Percentiles rank a stretch among this genome's conserved stretches.
Conservation (phyloP, 2,113 vertebrate species). For the Saccopteryx leptura region DNA sequence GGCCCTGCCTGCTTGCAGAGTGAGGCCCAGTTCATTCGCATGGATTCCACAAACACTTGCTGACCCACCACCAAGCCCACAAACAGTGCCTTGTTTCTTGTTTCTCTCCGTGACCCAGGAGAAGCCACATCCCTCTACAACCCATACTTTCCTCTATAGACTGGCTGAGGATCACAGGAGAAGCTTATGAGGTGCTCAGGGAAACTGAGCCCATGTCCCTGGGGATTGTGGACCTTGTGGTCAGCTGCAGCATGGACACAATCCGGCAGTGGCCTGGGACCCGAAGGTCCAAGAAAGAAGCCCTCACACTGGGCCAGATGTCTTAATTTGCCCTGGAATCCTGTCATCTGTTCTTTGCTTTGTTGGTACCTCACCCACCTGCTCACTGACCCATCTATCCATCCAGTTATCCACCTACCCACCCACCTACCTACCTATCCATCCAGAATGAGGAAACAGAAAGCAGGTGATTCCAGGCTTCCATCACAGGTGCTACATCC, state of each 20-base stretch:
- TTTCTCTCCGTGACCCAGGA: neutral
- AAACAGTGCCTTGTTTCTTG: neutral
- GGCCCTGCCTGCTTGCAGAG: neutral
- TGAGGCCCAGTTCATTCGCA: neutral
- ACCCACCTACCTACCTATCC: neutral
- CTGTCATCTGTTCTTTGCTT: neutral
- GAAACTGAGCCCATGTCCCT: neutral
- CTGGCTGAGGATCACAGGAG: neutral
- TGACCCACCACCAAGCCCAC: neutral
- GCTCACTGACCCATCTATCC: neutral
- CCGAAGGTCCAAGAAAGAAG: neutral
- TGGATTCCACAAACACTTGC: neutral
- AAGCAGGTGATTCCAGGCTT: neutral
- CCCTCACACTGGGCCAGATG: neutral
- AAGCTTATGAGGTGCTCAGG: neutral
- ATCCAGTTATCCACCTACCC: neutral
- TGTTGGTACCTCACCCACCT: neutral
- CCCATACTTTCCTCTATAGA: neutral
- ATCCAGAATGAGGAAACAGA: neutral
- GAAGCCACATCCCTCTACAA: neutral
- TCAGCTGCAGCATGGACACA: neutral
- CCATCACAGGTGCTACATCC: neutral
- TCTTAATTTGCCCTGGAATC: neutral
- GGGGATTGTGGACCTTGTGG: neutral
- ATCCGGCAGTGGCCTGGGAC: neutral